Percentiles rank a stretch among this genome's conserved stretches.
Conservation (phyloP, 2,113 vertebrate genomes). For the Saguinus imperator region DNA sequence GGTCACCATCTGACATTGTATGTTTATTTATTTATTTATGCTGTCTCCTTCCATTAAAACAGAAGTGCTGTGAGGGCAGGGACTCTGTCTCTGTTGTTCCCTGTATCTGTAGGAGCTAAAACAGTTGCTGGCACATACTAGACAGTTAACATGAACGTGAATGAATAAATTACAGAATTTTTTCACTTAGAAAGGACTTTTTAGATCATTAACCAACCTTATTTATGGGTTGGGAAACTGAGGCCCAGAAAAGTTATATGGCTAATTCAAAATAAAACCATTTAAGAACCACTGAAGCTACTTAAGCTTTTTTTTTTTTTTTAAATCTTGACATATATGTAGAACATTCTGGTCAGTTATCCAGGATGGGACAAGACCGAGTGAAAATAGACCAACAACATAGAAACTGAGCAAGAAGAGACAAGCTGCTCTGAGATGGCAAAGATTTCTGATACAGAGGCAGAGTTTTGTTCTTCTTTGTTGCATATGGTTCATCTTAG, state of each 20-base stretch:
- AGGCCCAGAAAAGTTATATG: background rate
- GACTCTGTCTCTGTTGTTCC: background rate
- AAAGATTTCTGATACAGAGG: background rate
- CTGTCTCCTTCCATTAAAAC: background rate
- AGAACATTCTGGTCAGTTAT: background rate
- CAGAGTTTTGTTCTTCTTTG: background rate
- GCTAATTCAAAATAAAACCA: background rate
- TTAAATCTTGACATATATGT: background rate
- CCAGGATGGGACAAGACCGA: background rate
- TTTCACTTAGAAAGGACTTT: background rate
- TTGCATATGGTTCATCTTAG: background rate
- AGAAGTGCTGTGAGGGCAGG: background rate
- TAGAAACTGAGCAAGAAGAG: background rate
- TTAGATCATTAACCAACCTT: background rate
- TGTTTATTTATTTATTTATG: background rate
- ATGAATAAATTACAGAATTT: background rate
- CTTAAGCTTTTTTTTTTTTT: too few species aligned
- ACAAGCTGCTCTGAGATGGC: background rate
- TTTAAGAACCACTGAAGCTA: background rate
- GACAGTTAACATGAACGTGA: background rate
- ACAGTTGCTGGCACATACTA: background rate
- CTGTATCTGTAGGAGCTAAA: background rate
- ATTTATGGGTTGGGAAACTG: slow-evolving; percentile 8
- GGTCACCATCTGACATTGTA: background rate
- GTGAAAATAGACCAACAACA: background rate